Percentiles rank a stretch among this genome's conserved stretches.
Evolutionary conservation across 1,140 invertebrate genomes (phyloP).

Genomic region (Lepidurus arcticus): DNA sequence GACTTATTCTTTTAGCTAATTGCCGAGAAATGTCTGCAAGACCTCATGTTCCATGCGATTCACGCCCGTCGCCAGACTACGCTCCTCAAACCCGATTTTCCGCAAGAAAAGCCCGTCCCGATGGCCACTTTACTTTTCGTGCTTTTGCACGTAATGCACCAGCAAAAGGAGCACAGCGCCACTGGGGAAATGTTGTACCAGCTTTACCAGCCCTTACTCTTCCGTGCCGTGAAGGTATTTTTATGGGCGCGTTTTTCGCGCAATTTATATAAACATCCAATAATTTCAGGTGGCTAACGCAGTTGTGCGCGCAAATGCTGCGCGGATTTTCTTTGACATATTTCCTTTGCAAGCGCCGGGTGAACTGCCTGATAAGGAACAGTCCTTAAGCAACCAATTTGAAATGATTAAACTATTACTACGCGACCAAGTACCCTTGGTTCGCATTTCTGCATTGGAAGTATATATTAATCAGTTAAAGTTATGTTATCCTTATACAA

Average conservation of each 20-base stretch:
- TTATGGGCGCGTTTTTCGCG: background rate
- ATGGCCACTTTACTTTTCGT: background rate
- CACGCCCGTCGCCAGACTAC: background rate
- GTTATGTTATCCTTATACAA: background rate
- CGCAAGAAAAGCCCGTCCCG: background rate
- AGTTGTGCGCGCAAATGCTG: background rate
- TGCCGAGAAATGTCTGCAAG: constrained; percentile 2
- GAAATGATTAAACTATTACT: background rate
- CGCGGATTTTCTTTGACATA: background rate
- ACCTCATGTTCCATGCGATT: constrained; percentile 1
- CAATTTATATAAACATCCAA: background rate
- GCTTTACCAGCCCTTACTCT: background rate
- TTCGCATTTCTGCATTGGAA: background rate
- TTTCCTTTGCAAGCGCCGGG: background rate
- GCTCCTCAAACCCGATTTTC: background rate
- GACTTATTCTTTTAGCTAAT: background rate
- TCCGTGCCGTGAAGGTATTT: background rate
- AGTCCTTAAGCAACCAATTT: background rate
- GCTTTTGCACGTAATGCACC: background rate
- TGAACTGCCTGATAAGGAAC: background rate
- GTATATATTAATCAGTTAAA: background rate
- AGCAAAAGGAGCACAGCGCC: background rate
- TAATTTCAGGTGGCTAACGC: background rate
- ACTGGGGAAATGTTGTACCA: background rate
- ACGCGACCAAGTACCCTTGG: background rate